phyloP scores from a whole-genome alignment of 2,797 vertebrate genomes.

The Peromyscus attwateri region DNA sequence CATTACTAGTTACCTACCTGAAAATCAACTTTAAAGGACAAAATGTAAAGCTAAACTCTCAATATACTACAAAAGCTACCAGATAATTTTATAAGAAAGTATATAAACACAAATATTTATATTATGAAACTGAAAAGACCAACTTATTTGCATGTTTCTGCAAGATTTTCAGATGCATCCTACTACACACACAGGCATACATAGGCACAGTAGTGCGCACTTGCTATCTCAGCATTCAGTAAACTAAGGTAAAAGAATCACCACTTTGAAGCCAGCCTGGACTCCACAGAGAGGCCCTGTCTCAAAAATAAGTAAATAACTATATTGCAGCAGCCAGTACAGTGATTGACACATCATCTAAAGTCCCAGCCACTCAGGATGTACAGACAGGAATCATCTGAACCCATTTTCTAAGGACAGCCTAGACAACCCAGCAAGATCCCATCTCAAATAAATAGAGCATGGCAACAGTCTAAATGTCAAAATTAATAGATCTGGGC shows the following conservation, averaged over 20 bases:
- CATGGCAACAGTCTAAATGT: neutral
- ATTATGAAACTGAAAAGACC: neutral
- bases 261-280: neutral
- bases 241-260: neutral
- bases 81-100: constrained; percentile 52
- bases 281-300: neutral
- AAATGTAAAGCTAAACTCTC: constrained; percentile 50
- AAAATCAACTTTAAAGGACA: constrained; percentile 42
- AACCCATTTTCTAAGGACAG: neutral
- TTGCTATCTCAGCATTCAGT: neutral
- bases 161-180: constrained; percentile 37
- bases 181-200: neutral
- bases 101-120: constrained; percentile 45
- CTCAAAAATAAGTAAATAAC: neutral
- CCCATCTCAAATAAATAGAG: neutral
- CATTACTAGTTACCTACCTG: neutral
- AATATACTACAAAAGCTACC: neutral
- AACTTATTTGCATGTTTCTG: neutral
- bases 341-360: neutral
- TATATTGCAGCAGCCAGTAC: neutral
- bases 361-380: neutral
- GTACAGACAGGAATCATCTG: neutral
- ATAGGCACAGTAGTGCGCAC: no score
- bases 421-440: neutral
- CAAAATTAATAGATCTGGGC: neutral